These are phyloP conservation scores for Cheirogaleus major DNA, from an alignment of 2,797 vertebrate species.

Conservation along the genomic window DNA sequence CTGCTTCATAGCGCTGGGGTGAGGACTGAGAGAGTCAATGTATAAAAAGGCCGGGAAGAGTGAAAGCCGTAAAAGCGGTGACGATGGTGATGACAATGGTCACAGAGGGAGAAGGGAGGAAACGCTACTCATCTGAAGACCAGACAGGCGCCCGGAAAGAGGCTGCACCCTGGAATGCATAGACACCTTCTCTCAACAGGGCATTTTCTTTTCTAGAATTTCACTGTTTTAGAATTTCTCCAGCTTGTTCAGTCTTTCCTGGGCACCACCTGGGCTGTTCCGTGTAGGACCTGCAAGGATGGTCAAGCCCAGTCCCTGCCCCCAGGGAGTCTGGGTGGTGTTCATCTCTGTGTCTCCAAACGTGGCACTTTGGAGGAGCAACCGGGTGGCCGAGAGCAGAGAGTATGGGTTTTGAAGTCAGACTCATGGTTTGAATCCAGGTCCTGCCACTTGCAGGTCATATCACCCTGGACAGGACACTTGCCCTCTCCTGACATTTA, in stretches of 20 bases:
- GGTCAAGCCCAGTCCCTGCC: background rate
- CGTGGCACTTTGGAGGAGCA: background rate
- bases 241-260: background rate
- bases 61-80: background rate
- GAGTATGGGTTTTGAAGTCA: background rate
- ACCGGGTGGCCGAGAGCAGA: background rate
- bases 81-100: fast-evolving
- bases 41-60: too few species aligned
- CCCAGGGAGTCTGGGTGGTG: background rate
- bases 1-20: fast-evolving
- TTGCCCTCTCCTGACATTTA: background rate
- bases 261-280: background rate
- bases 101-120: background rate
- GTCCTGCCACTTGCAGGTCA: background rate
- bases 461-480: too few species aligned
- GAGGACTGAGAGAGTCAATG: background rate
- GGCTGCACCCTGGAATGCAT: fast-evolving
- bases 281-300: background rate
- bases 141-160: background rate
- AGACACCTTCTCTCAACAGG: background rate
- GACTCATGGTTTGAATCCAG: background rate
- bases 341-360: background rate
- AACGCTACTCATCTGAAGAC: background rate
- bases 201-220: background rate
- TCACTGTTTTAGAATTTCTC: background rate